A percentile compares a stretch with the other conserved stretches of the same genome.
Conservation (phyloP, 2,888 invertebrate species). For the Nemurella pictetii region DNA sequence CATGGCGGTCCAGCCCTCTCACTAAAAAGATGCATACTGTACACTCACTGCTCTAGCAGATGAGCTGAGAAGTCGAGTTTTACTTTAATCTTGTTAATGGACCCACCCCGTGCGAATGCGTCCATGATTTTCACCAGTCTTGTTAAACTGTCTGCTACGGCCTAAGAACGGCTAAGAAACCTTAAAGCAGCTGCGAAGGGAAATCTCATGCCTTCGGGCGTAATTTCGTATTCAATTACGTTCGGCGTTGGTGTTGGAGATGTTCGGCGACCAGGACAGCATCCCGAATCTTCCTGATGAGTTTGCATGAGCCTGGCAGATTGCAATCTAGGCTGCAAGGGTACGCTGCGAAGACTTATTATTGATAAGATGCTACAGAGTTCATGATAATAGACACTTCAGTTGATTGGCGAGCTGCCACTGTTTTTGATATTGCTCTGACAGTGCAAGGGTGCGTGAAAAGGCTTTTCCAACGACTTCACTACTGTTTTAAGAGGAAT, state of each 20-base stretch:
- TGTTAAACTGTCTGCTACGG: no score
- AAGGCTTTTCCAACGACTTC: no score
- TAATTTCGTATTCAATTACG: neutral
- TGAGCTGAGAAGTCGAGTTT: no score
- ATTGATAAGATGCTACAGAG: neutral
- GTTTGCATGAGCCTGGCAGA: neutral
- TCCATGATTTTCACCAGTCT: no score
- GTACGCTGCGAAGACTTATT: no score
- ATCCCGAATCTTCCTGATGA: neutral
- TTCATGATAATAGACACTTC: neutral
- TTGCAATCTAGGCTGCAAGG: neutral
- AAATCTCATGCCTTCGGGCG: neutral
- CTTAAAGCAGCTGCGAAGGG: no score
- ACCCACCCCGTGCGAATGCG: no score
- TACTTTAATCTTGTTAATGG: no score
- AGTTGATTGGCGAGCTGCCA: neutral
- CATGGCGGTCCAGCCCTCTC: no score
- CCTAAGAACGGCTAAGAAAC: no score
- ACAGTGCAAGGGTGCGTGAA: neutral
- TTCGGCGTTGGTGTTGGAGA: neutral
- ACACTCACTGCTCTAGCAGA: no score
- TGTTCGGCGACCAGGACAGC: neutral
- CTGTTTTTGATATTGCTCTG: neutral
- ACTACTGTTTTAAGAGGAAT: neutral
- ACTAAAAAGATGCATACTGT: no score